Percentiles rank a stretch among this genome's conserved stretches.
These are phyloP conservation scores for Meloe dianella DNA, from an alignment of 2,888 invertebrate genomes.

Conservation along the genomic window DNA sequence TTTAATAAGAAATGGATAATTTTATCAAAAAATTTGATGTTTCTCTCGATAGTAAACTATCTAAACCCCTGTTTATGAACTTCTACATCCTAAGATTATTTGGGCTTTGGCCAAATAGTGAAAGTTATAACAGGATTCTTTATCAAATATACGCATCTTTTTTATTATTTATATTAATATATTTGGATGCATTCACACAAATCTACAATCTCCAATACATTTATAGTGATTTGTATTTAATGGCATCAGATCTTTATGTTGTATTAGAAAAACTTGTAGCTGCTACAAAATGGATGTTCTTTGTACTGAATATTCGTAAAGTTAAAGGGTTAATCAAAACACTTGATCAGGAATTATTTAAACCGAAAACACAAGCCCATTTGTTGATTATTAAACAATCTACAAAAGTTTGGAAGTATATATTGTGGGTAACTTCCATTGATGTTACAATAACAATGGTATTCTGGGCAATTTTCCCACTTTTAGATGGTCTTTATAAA, in stretches of 20 bases:
- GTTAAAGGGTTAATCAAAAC: neutral
- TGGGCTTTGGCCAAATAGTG: neutral
- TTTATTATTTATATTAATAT: neutral
- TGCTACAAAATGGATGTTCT: neutral
- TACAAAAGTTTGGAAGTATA: neutral
- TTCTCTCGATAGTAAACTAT: neutral
- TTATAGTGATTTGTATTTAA: neutral
- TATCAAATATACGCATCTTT: neutral
- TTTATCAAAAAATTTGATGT: neutral
- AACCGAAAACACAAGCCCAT: neutral
- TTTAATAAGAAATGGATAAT: neutral
- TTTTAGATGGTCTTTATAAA: conserved; percentile 12
- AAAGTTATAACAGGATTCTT: neutral
- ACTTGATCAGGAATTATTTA: neutral
- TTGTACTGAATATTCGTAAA: neutral
- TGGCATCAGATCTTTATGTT: neutral
- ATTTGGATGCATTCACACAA: neutral
- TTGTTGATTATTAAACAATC: neutral
- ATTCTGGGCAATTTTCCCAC: conserved; percentile 13
- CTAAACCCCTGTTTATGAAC: neutral
- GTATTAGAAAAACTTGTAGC: neutral
- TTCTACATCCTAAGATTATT: neutral
- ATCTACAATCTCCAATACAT: neutral
- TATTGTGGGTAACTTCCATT: neutral
- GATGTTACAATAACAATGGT: neutral